Evolutionary conservation across 2,888 invertebrate species (phyloP).

Genomic region (Petrolisthes manimaculis): DNA sequence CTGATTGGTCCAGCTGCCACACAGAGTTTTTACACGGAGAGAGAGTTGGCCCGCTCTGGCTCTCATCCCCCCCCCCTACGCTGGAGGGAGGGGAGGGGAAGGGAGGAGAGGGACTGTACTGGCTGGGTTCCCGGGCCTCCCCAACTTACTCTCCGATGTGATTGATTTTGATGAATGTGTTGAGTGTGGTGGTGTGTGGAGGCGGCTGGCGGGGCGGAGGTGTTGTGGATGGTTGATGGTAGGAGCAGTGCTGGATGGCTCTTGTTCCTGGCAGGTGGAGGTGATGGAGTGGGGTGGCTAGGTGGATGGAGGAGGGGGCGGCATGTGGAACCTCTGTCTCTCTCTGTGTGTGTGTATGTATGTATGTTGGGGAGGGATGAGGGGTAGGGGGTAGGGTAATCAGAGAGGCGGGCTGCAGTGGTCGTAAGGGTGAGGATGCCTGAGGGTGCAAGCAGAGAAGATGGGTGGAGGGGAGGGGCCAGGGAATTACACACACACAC

Average conservation of each 20-base stretch:
- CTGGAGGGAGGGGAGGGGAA: constrained; percentile 18
- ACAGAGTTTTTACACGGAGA: constrained; percentile 42
- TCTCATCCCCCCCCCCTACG: constrained; percentile 36
- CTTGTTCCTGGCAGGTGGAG: constrained; percentile 40
- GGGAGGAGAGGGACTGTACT: background rate
- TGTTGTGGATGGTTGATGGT: constrained; percentile 43
- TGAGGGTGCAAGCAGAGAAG: constrained; percentile 8
- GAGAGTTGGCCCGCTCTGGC: constrained; percentile 54
- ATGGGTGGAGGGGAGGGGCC: constrained; percentile 4
- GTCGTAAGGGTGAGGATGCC: constrained; percentile 8
- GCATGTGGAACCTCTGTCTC: constrained; percentile 21
- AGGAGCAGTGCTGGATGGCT: constrained; percentile 37
- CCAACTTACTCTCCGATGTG: constrained; percentile 49
- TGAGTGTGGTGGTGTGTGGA: constrained; percentile 56
- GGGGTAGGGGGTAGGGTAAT: background rate
- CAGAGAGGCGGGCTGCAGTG: background rate
- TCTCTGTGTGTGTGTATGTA: background rate
- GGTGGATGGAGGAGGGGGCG: constrained; percentile 3
- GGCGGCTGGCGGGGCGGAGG: constrained; percentile 33
- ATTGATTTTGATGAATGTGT: constrained; percentile 60
- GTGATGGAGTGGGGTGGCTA: constrained; percentile 18
- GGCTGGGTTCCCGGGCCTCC: constrained; percentile 20
- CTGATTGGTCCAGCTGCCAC: constrained; percentile 43
- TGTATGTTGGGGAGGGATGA: background rate
- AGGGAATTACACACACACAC: background rate